Conservation (phyloP, 2,113 vertebrate species). For the Chionomys nivalis region DNA sequence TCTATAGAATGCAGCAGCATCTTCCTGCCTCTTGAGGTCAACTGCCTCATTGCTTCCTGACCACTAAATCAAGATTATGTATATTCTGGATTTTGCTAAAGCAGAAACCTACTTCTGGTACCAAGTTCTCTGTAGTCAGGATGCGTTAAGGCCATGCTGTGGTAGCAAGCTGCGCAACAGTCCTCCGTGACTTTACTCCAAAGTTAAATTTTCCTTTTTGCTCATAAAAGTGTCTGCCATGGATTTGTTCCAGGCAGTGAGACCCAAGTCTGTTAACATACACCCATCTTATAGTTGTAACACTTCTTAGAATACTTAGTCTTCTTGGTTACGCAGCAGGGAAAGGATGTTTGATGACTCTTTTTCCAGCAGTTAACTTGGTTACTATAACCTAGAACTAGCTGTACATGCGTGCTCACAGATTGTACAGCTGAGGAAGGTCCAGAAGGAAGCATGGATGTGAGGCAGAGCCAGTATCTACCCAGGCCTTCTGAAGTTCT, state of each 20-base stretch:
- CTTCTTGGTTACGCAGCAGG: not conserved
- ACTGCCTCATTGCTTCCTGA: not conserved
- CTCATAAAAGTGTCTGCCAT: not conserved
- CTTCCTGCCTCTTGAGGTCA: not conserved
- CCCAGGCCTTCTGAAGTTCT: not conserved
- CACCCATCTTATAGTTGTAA: not conserved
- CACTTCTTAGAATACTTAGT: not conserved
- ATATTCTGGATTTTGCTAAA: not conserved
- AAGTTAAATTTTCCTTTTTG: not conserved
- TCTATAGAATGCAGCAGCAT: not conserved
- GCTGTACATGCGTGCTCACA: not conserved
- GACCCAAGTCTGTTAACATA: not conserved
- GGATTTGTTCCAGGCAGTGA: not conserved
- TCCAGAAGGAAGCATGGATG: not conserved
- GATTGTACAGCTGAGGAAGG: not conserved
- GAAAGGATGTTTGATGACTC: not conserved
- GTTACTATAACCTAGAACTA: conserved; percentile 1
- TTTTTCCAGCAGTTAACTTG: not conserved
- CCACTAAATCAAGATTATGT: not conserved
- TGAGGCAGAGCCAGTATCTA: not conserved
- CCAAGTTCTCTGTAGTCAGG: not conserved
- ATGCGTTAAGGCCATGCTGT: not conserved
- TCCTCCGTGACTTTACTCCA: not conserved
- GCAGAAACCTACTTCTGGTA: not conserved
- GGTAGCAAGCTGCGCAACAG: not conserved